phyloP scores from a whole-genome alignment of 2,888 invertebrate species.

The Stomorhina lunata region DNA sequence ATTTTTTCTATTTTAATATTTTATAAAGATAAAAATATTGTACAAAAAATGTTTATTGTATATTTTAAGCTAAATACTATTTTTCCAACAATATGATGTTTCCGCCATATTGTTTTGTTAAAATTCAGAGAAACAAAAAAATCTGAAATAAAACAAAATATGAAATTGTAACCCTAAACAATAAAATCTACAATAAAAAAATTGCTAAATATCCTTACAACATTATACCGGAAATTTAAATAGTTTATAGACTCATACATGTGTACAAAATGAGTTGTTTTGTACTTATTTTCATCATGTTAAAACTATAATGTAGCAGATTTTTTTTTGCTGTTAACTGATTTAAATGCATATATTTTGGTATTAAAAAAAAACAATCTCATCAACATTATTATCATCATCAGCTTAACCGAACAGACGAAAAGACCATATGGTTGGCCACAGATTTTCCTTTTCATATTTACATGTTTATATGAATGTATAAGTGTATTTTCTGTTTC shows the following conservation, averaged over 20 bases:
- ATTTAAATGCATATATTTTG: not conserved
- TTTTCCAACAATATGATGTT: conserved; percentile 39
- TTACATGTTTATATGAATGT: too few species aligned
- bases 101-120: conserved; percentile 50
- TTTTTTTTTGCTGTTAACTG: conserved; percentile 28
- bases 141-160: not conserved
- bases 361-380: conserved; percentile 15
- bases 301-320: conserved; percentile 11
- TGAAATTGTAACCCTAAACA: not conserved
- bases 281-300: not conserved
- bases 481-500: not conserved
- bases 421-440: conserved; percentile 43
- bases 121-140: not conserved
- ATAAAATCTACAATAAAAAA: conserved; percentile 17
- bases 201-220: conserved; percentile 31
- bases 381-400: conserved; percentile 48
- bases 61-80: conserved; percentile 3
- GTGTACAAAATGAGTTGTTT: not conserved
- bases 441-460: conserved; percentile 26
- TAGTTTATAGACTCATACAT: conserved; percentile 28
- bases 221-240: conserved; percentile 58
- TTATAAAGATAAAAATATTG: not conserved
- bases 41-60: not conserved
- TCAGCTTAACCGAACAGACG: conserved; percentile 41
- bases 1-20: not conserved